Evolutionary conservation across 2,797 vertebrate genomes (phyloP).

Genomic region (Pseudochirops cupreus): DNA sequence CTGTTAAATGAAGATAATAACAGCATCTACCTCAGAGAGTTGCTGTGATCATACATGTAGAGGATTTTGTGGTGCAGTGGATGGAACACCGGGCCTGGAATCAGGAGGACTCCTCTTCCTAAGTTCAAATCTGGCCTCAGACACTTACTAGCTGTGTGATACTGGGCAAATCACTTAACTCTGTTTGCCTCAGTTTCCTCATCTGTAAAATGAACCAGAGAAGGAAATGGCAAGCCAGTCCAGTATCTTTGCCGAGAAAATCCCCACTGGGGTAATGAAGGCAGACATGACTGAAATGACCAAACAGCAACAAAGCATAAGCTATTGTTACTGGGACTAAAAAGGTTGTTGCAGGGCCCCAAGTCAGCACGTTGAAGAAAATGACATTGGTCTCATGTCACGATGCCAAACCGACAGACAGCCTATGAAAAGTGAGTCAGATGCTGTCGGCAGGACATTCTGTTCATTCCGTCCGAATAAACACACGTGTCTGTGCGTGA

Average conservation of each 20-base stretch:
- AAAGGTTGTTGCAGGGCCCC: slow-evolving; percentile 34
- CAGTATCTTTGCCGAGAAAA: neutral
- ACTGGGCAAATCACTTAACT: neutral
- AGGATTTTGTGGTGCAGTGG: neutral
- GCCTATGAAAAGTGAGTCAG: slow-evolving; percentile 83
- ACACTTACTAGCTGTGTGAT: neutral
- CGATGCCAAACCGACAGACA: slow-evolving; percentile 16
- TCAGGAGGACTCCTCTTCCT: neutral
- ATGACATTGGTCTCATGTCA: slow-evolving; percentile 56
- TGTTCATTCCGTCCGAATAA: slow-evolving; percentile 80
- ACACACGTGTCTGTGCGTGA: slow-evolving; percentile 76
- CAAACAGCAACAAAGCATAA: neutral
- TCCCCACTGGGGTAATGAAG: neutral
- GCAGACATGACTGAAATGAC: neutral
- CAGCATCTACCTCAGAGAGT: neutral
- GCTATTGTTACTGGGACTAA: neutral
- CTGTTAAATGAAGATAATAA: neutral
- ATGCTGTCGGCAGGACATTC: slow-evolving; percentile 78
- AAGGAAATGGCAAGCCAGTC: neutral
- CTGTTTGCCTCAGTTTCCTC: neutral
- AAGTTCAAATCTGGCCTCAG: neutral
- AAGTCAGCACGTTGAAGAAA: slow-evolving; percentile 70
- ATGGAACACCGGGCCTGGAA: neutral
- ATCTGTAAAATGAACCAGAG: neutral
- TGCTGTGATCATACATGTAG: neutral